Percentiles rank a stretch among this genome's conserved stretches.
Conservation (phyloP, 1,140 invertebrate species). For the Aphelinus atriplicis region DNA sequence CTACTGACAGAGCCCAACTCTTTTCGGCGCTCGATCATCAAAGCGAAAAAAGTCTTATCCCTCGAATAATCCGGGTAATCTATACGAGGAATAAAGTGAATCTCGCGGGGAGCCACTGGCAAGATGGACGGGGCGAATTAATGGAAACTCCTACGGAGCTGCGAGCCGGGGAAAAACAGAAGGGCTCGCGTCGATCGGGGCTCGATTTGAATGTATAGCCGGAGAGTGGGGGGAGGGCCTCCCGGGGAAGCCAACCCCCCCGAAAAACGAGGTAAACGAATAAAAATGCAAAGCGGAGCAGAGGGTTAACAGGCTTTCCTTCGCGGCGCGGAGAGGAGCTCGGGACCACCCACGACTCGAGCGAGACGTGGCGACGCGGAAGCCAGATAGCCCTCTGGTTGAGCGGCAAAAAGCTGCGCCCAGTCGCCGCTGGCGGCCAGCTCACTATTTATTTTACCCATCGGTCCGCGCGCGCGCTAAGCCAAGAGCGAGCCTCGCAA, state of each 20-base stretch:
- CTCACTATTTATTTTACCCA: slow-evolving; percentile 18
- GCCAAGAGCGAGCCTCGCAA: slow-evolving; percentile 1
- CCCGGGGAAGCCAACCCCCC: not conserved
- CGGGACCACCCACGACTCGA: slow-evolving; percentile 17
- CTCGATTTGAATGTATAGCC: too few species aligned
- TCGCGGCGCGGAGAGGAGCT: not conserved
- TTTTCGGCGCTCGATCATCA: too few species aligned
- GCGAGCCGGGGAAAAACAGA: too few species aligned
- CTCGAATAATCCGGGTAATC: too few species aligned
- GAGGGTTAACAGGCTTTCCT: not conserved
- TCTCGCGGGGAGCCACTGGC: too few species aligned
- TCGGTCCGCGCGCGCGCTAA: not conserved
- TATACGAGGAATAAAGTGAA: too few species aligned
- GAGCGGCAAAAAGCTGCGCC: slow-evolving; percentile 20
- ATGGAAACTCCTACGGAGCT: too few species aligned
- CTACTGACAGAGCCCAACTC: too few species aligned
- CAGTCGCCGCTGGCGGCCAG: not conserved
- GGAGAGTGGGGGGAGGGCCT: too few species aligned
- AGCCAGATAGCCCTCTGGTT: slow-evolving; percentile 8
- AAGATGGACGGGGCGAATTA: too few species aligned
- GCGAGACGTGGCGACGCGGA: not conserved
- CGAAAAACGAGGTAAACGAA: not conserved
- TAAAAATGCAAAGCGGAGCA: not conserved
- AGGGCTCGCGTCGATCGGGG: too few species aligned
- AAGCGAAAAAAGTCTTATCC: too few species aligned